Evolutionary conservation across 92 coral and sea anemone genomes (phyloP), one percentile per base, ranked within the genome.

Genomic region (Nematostella vectensis): DNA sequence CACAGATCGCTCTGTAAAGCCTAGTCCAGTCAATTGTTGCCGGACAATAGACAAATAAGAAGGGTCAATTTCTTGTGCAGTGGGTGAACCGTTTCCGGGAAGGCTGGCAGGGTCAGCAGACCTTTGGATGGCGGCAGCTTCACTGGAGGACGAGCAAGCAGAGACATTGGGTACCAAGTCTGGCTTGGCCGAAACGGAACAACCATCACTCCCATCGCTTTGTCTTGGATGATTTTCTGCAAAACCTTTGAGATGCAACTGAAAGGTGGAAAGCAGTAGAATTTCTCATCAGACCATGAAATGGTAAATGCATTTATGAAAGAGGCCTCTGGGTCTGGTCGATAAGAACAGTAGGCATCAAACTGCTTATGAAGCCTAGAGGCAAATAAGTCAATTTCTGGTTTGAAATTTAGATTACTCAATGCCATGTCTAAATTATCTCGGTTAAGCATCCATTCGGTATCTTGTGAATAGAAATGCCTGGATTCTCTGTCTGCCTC

Each of bases 261-360:
- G 31, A 74, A 80, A 22, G 74, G 87, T 19, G 77, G 87, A 55
- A 79, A 72, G 43, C 76, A 79, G 33, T 79, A 68, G 39, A 79
- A 65, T 10, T 47, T 18, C 36, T 40, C 31, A 15, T 71, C 54
- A 47, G 51, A 6, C 80, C 87, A 79, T 38, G 72, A 61, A 28
- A 73, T 72, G 28, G 76, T 54, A 48, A 72, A 72, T 2, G 87
- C 87, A 57, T 72, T 21, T 3, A 79, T 50, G 36, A 57, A 54
- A 1, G 50, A 30, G 49, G 79, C 79, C 1, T 47, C 70, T 24
- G 79, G 79, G 42, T 78, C 70, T 9, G 79, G 85, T 54, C 36
- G 58, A 43, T 42, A 77, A 3, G 85, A 70, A 42, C 74, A 59
- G 21, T 72, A 79, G 19, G 42, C 25, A 40, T 61, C 48, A 17